phyloP scores from a whole-genome alignment of 2,113 vertebrate genomes.

The Callocephalon fimbriatum region DNA sequence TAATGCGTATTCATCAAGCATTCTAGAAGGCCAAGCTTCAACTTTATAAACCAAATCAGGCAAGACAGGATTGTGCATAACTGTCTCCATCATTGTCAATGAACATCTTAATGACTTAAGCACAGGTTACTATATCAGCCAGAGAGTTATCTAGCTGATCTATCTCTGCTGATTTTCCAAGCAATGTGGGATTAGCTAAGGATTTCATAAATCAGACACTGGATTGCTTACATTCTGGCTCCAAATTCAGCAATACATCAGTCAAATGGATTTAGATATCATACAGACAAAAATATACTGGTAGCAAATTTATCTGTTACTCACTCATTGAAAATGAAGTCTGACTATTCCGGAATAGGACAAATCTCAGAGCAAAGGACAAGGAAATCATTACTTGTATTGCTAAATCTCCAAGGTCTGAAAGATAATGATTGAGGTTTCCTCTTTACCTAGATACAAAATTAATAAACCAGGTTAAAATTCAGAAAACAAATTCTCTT shows the following conservation, averaged over 20 bases:
- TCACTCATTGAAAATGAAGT: not conserved
- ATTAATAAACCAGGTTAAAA: not conserved
- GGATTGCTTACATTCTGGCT: not conserved
- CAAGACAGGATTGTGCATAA: not conserved
- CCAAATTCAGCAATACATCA: not conserved
- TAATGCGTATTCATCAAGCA: not conserved
- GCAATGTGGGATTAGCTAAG: not conserved
- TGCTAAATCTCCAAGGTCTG: not conserved
- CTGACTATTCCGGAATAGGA: not conserved
- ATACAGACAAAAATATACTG: not conserved
- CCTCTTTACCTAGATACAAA: not conserved
- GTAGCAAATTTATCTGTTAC: not conserved
- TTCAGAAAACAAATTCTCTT: not conserved
- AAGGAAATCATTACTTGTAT: not conserved
- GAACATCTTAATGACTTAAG: not conserved
- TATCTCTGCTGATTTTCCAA: not conserved
- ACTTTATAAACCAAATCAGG: not conserved
- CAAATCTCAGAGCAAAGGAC: not conserved
- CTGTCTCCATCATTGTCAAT: accelerated
- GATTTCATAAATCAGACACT: not conserved
- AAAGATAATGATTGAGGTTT: not conserved
- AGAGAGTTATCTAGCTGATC: not conserved
- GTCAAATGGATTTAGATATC: not conserved
- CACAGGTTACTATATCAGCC: not conserved
- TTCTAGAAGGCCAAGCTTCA: not conserved